These are phyloP conservation scores for Drosophila serrata DNA, from an alignment of 1,140 invertebrate genomes.

Conservation along the genomic window DNA sequence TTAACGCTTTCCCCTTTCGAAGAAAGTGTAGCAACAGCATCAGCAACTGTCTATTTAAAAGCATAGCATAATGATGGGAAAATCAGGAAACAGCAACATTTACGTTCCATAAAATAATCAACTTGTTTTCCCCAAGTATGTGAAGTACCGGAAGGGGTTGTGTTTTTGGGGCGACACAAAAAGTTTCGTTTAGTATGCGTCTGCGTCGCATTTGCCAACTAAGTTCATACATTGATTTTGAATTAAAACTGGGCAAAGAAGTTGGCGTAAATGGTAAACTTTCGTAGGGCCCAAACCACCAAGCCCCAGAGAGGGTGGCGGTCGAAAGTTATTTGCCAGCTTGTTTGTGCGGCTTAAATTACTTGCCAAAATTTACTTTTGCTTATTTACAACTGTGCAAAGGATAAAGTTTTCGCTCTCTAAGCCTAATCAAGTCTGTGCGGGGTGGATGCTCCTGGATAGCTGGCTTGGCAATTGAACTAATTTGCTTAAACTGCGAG, in stretches of 20 bases:
- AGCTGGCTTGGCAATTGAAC: conserved; percentile 76
- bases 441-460: conserved; percentile 27
- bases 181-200: conserved; percentile 69
- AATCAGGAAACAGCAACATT: background rate
- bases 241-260: conserved; percentile 83
- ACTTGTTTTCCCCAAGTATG: conserved; percentile 19
- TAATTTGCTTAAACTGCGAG: conserved; percentile 79
- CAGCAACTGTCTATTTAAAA: no score
- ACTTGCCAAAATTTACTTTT: conserved; percentile 84
- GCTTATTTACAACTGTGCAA: conserved; percentile 83
- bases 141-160: conserved; percentile 7
- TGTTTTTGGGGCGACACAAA: conserved; percentile 44
- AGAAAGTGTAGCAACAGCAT: background rate
- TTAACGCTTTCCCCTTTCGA: background rate
- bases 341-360: conserved; percentile 84
- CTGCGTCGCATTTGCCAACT: conserved; percentile 79
- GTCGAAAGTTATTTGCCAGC: conserved; percentile 80
- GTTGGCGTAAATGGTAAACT: conserved; percentile 72
- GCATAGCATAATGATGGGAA: background rate
- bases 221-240: conserved; percentile 84
- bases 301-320: conserved; percentile 25
- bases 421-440: conserved; percentile 82
- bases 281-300: conserved; percentile 29
- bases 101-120: conserved; percentile 15
- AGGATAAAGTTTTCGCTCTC: conserved; percentile 79